A percentile compares a stretch with the other conserved stretches of the same genome.
phyloP scores from a whole-genome alignment of 2,888 invertebrate genomes.

The Clistopyga incitator region DNA sequence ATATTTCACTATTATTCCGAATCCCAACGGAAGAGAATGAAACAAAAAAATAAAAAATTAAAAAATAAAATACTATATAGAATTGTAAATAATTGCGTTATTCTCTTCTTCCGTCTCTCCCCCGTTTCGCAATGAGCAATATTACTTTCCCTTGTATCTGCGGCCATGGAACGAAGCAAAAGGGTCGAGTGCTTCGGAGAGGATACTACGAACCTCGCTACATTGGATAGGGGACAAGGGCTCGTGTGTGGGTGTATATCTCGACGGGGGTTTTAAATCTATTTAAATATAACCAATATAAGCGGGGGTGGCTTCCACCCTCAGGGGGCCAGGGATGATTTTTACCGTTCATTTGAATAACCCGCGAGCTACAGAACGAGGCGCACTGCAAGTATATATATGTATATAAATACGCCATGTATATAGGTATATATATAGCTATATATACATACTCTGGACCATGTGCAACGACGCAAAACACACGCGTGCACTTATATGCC shows the following conservation, averaged over 20 bases:
- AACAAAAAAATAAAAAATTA: too few relatives aligned
- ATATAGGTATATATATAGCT: slow-evolving; percentile 16
- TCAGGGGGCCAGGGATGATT: slow-evolving; percentile 75
- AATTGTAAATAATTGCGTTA: slow-evolving; percentile 64
- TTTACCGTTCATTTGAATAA: slow-evolving; percentile 83
- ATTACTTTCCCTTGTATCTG: slow-evolving; percentile 63
- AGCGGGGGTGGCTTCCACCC: slow-evolving; percentile 67
- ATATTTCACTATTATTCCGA: not conserved
- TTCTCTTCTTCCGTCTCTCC: slow-evolving; percentile 53
- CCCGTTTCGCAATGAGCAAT: slow-evolving; percentile 63
- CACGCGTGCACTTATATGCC: slow-evolving; percentile 55
- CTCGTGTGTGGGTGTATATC: slow-evolving; percentile 43
- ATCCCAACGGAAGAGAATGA: slow-evolving; percentile 28
- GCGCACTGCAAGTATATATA: slow-evolving; percentile 23
- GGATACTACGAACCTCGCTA: slow-evolving; percentile 21
- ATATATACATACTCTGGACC: slow-evolving; percentile 32
- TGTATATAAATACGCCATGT: not conserved
- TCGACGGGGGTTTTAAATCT: slow-evolving; percentile 78
- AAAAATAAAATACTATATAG: slow-evolving; percentile 40
- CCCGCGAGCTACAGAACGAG: slow-evolving; percentile 75
- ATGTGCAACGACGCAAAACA: slow-evolving; percentile 55
- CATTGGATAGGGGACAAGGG: slow-evolving; percentile 39
- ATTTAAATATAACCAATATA: slow-evolving; percentile 82
- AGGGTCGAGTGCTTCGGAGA: slow-evolving; percentile 60
- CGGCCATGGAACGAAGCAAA: slow-evolving; percentile 52